Base-by-base conservation (phyloP, 1,140 invertebrate genomes). In the Frieseomelitta varia region DNA sequence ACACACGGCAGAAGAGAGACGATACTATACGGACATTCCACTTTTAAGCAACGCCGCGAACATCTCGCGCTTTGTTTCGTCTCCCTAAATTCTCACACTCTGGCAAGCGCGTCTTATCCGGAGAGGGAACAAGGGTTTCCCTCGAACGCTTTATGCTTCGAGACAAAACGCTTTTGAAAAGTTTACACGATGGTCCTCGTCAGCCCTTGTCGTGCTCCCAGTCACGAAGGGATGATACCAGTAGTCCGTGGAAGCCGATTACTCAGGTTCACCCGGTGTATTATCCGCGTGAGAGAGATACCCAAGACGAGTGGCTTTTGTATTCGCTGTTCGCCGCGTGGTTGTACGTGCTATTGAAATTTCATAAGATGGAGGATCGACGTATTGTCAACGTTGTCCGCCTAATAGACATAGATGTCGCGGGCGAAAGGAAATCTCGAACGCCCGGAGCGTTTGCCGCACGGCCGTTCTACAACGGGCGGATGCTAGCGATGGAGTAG, bases 311-410 rank as follows among this genome's bases (percentile, higher is more conserved):
- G 47, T 55, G 81, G 4, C 79, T 84, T 84, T 84, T 84, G 83
- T 80, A 58, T 56, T 39, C 67, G n/a, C n/a, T 53, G 56, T 58
- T 73, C 68, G 61, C 34, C 83, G 30, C 84, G 79, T 75, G 69
- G 11, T 72, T 58, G 34, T 81, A 58, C 27, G 39, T 81, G 82
- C 68, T 65, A 89, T 91, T 91, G 87, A 88, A 83, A 90, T 90
- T 91, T 88, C 85, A 90, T 80, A 79, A 67, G 69, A 58, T 67
- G 47, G 61, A 65, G 58, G 27, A 27, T 51, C 15, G 30, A 12
- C n/a, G 58, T 67, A 83, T 86, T 83, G 86, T 90, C 85, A 89
- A 80, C 85, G 85, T 79, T 86, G 87, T 81, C 86, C 90, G 87
- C 84, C 89, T 89, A 87, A 86, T 87, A 88, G 86, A 75, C 75